A percentile compares a stretch with the other conserved stretches of the same genome.
phyloP scores from a whole-genome alignment of 2,797 vertebrate species.

The Novumbra hubbsi region DNA sequence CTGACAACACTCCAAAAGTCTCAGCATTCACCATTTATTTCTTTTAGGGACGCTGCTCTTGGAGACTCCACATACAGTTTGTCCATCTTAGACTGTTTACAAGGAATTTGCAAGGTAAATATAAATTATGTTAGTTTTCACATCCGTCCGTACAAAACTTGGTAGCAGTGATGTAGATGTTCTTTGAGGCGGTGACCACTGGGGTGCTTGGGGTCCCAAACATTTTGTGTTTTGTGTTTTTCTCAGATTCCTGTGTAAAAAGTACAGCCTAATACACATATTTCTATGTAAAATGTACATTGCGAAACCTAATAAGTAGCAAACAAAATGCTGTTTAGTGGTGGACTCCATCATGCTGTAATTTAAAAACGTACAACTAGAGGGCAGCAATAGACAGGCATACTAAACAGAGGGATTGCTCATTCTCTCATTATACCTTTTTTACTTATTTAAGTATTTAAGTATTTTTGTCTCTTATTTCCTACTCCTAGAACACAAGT shows the following conservation, averaged over 20 bases:
- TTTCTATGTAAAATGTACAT: too few relatives aligned
- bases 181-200: too few relatives aligned
- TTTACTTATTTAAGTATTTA: neutral
- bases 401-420: neutral
- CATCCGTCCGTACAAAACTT: too few relatives aligned
- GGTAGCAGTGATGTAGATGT: too few relatives aligned
- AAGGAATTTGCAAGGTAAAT: conserved; percentile 88
- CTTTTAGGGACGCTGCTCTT: conserved; percentile 83
- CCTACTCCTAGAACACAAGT: neutral
- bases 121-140: neutral
- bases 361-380: neutral
- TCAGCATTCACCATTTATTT: conserved; percentile 6
- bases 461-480: neutral
- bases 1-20: neutral
- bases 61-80: conserved; percentile 86
- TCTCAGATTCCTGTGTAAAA: too few relatives aligned
- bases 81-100: conserved; percentile 87
- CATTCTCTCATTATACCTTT: neutral
- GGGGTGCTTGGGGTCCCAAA: too few relatives aligned
- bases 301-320: too few relatives aligned
- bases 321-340: neutral
- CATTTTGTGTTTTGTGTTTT: too few relatives aligned
- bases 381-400: neutral
- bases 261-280: too few relatives aligned
- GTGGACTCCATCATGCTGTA: neutral